Conservation (phyloP, 2,113 vertebrate species). For the Micronycteris hirsuta region DNA sequence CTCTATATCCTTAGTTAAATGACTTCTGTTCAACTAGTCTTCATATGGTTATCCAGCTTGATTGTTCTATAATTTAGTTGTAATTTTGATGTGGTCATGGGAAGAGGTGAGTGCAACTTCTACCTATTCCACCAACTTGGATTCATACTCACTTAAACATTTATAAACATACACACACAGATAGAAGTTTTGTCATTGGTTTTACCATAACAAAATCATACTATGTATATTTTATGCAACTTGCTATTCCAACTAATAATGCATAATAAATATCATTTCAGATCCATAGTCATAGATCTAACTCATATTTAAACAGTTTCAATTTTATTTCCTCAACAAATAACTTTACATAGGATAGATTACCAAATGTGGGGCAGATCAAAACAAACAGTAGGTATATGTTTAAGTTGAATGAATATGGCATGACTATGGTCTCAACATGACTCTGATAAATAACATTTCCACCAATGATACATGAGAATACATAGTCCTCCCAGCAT, state of each 20-base stretch:
- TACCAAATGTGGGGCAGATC: neutral
- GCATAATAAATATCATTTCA: neutral
- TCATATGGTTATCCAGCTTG: neutral
- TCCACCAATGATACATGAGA: neutral
- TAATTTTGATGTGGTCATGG: neutral
- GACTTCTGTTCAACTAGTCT: neutral
- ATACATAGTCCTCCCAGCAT: neutral
- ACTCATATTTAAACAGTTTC: neutral
- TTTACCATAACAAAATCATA: neutral
- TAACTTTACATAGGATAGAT: neutral
- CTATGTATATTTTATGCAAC: neutral
- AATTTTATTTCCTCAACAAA: neutral
- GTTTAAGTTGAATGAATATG: slow-evolving; percentile 6
- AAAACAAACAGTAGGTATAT: neutral
- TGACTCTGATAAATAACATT: neutral
- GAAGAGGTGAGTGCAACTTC: neutral
- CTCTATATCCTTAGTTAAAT: neutral
- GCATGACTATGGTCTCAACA: neutral
- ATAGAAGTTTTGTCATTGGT: neutral
- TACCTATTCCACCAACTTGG: neutral
- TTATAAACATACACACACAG: neutral
- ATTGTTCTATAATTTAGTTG: neutral
- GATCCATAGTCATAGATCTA: neutral
- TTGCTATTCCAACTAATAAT: slow-evolving; percentile 4
- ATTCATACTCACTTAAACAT: neutral